Percentiles rank a stretch among this genome's conserved stretches.
phyloP scores from a whole-genome alignment of 2,888 invertebrate species.

The Ctenicera cuprea region DNA sequence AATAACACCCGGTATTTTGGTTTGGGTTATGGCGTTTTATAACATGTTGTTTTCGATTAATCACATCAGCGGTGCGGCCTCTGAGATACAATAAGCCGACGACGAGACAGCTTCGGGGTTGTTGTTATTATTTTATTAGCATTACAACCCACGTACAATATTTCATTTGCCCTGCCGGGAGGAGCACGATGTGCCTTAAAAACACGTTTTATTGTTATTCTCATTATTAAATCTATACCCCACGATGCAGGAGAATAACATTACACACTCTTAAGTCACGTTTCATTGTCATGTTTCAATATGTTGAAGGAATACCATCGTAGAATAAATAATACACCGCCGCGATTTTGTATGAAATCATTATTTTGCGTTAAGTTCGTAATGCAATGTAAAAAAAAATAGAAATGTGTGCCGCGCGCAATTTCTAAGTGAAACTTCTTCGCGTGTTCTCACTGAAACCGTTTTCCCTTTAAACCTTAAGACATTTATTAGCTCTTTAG shows the following conservation, averaged over 20 bases:
- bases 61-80: slow-evolving; percentile 26
- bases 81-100: slow-evolving; percentile 36
- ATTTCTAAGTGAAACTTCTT: no score
- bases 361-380: no score
- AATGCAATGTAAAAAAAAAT: no score
- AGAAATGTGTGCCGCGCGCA: no score
- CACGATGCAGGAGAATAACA: not conserved
- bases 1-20: slow-evolving; percentile 14
- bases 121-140: slow-evolving; percentile 31
- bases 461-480: no score
- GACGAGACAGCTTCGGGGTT: slow-evolving; percentile 19
- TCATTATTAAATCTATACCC: slow-evolving; percentile 20
- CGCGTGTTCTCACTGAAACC: no score
- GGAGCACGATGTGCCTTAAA: slow-evolving; percentile 13
- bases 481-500: no score
- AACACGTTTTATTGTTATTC: slow-evolving; percentile 9
- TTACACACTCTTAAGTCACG: slow-evolving; percentile 4
- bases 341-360: not conserved
- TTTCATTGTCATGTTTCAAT: slow-evolving; percentile 2
- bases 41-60: slow-evolving; percentile 38
- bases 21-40: slow-evolving; percentile 29
- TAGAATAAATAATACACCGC: not conserved
- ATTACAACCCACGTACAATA: slow-evolving; percentile 27
- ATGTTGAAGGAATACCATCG: not conserved
- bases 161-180: slow-evolving; percentile 23